Evolutionary conservation across 2,888 invertebrate genomes (phyloP), one percentile per base, ranked within the genome.

Genomic region (Dinocampus coccinellae): DNA sequence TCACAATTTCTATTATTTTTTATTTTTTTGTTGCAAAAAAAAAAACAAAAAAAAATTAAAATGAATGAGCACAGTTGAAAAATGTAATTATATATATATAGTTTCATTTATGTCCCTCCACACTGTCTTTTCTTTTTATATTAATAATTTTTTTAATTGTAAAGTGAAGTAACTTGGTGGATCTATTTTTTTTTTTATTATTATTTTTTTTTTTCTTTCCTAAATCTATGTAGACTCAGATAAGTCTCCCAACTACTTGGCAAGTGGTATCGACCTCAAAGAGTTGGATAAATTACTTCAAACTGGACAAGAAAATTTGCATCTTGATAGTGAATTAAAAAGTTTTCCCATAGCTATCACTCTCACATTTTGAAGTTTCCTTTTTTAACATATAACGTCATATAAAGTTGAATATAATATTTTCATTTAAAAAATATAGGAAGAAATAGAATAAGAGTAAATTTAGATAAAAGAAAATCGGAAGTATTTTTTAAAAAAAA

Each of bases 261-360:
- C 73, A 78, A 81, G 80, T 79, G 79, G 80, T 77, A 80, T 80
- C 79, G 74, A 77, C 76, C 78, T 81, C 78, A 77, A 81, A 81
- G 78, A 78, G 79, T 76, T 55, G 79, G 78, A 80, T 81, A 80
- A 81, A 82, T 82, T 81, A 78, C 79, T 74, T 74, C 75, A 75
- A 76, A 70, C 76, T 79, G 77, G 78, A 78, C 81, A 79, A 80
- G 81, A 71, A 81, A 82, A 83, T 83, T 83, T 82, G 81, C 83
- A 83, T 83, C 80, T 83, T 82, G 82, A 83, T 82, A 79, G 81
- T 81, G 81, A 82, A 83, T 82, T 82, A 81, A 83, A 83, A 83
- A 82, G 80, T 82, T 83, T 80, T 74, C 70, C 76, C 76, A 9
- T 29, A 9, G 52, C 61, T 47, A 47, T 26, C 39, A 57, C 42